Conservation (phyloP, 2,888 invertebrate genomes). For the Neoaliturus tenellus region DNA sequence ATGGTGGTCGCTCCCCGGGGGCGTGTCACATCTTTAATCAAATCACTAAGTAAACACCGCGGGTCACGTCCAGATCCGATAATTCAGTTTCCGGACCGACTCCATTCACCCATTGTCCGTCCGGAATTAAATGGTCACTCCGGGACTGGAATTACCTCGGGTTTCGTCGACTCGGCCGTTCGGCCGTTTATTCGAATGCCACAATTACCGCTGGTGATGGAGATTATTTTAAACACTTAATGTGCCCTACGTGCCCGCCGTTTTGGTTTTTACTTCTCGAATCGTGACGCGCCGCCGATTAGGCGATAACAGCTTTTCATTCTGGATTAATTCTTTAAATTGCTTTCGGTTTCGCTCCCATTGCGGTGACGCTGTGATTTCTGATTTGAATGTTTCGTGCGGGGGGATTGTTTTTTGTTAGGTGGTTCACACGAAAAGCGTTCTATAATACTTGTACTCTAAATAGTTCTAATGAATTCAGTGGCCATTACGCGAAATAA, state of each 20-base stretch:
- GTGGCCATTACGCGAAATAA: no score
- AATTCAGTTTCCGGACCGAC: not conserved
- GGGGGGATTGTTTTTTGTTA: no score
- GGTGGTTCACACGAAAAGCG: no score
- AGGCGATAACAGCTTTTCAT: constrained; percentile 43
- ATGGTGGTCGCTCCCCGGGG: not conserved
- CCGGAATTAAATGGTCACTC: constrained; percentile 43
- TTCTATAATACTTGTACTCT: no score
- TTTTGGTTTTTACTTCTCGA: constrained; percentile 41
- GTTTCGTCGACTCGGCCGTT: not conserved
- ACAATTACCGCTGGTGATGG: constrained; percentile 49
- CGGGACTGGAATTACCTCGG: not conserved
- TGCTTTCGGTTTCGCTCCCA: constrained; percentile 11
- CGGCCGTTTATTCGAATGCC: constrained; percentile 47
- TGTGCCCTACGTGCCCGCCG: constrained; percentile 38
- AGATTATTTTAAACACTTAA: constrained; percentile 51
- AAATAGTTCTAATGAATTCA: no score
- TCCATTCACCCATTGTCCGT: constrained; percentile 2
- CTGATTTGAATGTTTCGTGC: no score
- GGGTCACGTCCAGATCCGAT: not conserved
- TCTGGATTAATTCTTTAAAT: constrained; percentile 44
- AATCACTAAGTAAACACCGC: constrained; percentile 37
- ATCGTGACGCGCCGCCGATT: constrained; percentile 20
- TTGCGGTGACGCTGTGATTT: not conserved
- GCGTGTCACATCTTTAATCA: constrained; percentile 29